Base-by-base conservation (phyloP, 2,797 vertebrate species). In the Gallinago solitaria region DNA sequence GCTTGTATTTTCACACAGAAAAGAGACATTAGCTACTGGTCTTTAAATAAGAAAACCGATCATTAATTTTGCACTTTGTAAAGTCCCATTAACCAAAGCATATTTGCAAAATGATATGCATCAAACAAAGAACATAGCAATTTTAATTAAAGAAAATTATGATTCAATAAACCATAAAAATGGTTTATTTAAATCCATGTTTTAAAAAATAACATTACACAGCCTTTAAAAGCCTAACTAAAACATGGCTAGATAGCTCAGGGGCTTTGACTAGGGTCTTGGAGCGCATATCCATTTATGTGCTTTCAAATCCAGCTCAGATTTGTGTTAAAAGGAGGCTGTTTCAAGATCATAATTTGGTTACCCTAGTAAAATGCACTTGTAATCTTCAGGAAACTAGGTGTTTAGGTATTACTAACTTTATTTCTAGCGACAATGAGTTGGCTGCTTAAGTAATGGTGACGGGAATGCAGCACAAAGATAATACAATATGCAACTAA, bases 1-100 rank as follows among this genome's bases (percentile, higher is more conserved):
- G 16, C 69, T 92, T 87, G 56, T 73, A 87, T 95, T 97, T 96
- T 93, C 74, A 89, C 25, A 84, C 16, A 69, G 54, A 84, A 93
- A 68, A 93, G 13, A 65, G 48, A 54, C 1, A 7, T 85, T 91
- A 93, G 23, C n/a, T 91, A 61, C 53, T 80, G 81, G 39, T 93
- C 37, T 87, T 89, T 56, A 80, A 79, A 94, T 81, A 71, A 64
- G 6, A 59, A 89, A 92, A 83, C 11, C n/a, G 23, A 89, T 65
- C 37, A 39, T 92, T 96, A 81, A 76, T 53, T 87, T 75, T 84
- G 14, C 27, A 63, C 48, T 95, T 94, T 73, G 28, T 63, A 21
- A 87, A 73, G 60, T 81, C 50, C 21, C 51, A 45, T 83, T 71
- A 87, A 45, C 24, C 11, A 83, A 18, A 60, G 19, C 11, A 11